Percentiles rank a stretch among this genome's conserved stretches.
phyloP scores from a whole-genome alignment of 2,797 vertebrate species.

The Epinephelus malabaricus region DNA sequence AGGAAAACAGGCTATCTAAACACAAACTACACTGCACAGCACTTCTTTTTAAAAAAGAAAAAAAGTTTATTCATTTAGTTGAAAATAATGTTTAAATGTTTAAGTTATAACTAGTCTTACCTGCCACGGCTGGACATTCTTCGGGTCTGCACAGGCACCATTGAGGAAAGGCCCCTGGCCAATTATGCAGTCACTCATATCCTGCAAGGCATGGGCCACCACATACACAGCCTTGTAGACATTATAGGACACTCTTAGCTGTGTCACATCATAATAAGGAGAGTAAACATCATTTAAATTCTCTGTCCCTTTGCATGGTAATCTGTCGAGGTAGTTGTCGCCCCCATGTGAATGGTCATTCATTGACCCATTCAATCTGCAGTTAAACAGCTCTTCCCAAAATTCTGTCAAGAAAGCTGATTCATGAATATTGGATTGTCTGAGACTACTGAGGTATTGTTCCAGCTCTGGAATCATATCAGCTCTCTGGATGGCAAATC shows the following conservation, averaged over 20 bases:
- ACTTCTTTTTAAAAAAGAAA: neutral
- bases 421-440: conserved; percentile 32
- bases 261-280: conserved; percentile 79
- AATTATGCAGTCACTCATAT: conserved; percentile 74
- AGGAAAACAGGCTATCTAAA: neutral
- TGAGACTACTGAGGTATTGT: conserved; percentile 77
- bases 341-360: conserved; percentile 68
- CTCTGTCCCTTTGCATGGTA: conserved; percentile 72
- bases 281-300: conserved; percentile 72
- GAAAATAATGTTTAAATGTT: neutral
- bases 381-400: conserved; percentile 81
- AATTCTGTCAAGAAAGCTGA: conserved; percentile 78
- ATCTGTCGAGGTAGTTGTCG: conserved; percentile 35
- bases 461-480: conserved; percentile 81
- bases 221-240: conserved; percentile 86
- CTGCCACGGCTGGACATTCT: conserved; percentile 77
- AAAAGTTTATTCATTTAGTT: neutral
- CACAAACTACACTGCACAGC: too few species aligned
- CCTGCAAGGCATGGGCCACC: conserved; percentile 83
- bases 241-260: conserved; percentile 85
- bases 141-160: conserved; percentile 72
- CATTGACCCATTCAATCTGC: conserved; percentile 72
- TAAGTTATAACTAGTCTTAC: conserved; percentile 48
- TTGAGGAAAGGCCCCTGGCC: conserved; percentile 79
- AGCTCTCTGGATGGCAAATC: conserved; percentile 85